Base-by-base conservation (phyloP, 2,888 invertebrate genomes). In the Carterocephalus palaemon region DNA sequence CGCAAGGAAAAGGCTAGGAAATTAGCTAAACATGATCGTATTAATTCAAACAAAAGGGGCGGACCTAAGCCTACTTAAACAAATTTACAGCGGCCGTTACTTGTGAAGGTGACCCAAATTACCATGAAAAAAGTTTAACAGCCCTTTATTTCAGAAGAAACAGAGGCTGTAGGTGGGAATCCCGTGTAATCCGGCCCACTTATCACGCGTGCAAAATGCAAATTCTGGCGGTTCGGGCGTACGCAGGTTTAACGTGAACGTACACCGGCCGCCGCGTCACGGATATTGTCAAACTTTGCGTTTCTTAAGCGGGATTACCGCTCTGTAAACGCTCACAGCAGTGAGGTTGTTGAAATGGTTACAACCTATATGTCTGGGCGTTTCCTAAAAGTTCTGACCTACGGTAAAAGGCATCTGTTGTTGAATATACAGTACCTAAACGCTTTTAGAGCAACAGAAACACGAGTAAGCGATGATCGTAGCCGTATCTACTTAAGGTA, bases 131-230 rank as follows among this genome's bases (percentile, higher is more conserved):
- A 85, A 80, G 76, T 83, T 85, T 81, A 83, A 82, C 78, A 81
- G 77, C 83, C 83, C 83, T 85, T 85, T 84, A 84, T 85, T 84
- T 83, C 78, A 78, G 82, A 69, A 73, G 81, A 85, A 83, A 85
- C 84, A 81, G 80, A 79, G 82, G 79, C 81, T 75, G 81, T 76
- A 78, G 77, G 81, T 59, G 73, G 72, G 76, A 81, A 84, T 81
- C 84, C 85, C 71, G 67, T 78, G 81, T 86, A 86, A 86, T 86
- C 86, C 86, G 53, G 67, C 60, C 73, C 83, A 86, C 86, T 85
- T 86, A 86, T 86, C 86, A 86, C 86, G 81, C 81, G 85, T 84
- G 82, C 84, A 86, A 86, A 86, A 86, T 86, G 86, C 86, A 86
- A 86, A 86, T 86, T 82, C 76, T 57, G 64, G 57, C 68, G 67